Conservation (phyloP, 2,113 vertebrate genomes). For the Gadus chalcogrammus region DNA sequence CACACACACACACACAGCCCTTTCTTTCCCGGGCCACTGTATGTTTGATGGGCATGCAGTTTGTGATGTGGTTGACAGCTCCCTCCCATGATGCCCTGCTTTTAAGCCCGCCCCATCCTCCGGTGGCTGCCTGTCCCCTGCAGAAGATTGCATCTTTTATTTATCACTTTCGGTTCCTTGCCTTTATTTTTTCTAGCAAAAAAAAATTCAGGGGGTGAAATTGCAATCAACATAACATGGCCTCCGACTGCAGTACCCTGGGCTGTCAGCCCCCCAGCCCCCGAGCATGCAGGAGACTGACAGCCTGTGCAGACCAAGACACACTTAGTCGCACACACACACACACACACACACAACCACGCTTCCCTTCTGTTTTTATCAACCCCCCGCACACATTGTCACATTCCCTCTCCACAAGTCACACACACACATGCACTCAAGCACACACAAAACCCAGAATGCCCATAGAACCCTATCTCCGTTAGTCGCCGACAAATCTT, state of each 20-base stretch:
- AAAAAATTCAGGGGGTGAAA: conserved; percentile 85
- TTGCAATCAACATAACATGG: conserved; percentile 94
- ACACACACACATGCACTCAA: conserved; percentile 18
- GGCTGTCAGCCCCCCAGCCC: conserved; percentile 82
- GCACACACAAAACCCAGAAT: neutral
- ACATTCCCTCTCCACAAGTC: conserved; percentile 22
- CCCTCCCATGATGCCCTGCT: conserved; percentile 65
- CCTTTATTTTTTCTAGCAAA: conserved; percentile 91
- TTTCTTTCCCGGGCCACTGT: conserved; percentile 58
- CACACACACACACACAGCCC: conserved; percentile 25
- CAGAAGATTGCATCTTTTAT: conserved; percentile 99
- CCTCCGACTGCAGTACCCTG: conserved; percentile 82
- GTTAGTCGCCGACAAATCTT: conserved; percentile 38
- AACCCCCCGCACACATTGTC: conserved; percentile 35
- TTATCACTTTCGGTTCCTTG: conserved; percentile 83
- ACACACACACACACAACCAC: conserved; percentile 38
- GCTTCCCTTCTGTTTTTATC: conserved; percentile 55
- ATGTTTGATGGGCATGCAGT: conserved; percentile 70
- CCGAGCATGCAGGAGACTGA: conserved; percentile 79
- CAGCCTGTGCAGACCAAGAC: conserved; percentile 63
- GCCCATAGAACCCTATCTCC: conserved; percentile 39
- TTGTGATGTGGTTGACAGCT: conserved; percentile 70
- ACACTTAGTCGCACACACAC: conserved; percentile 56
- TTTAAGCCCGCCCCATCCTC: conserved; percentile 68
- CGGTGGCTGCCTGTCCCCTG: conserved; percentile 74